Conservation (phyloP, 2,797 vertebrate genomes). For the Botia kubotai region DNA sequence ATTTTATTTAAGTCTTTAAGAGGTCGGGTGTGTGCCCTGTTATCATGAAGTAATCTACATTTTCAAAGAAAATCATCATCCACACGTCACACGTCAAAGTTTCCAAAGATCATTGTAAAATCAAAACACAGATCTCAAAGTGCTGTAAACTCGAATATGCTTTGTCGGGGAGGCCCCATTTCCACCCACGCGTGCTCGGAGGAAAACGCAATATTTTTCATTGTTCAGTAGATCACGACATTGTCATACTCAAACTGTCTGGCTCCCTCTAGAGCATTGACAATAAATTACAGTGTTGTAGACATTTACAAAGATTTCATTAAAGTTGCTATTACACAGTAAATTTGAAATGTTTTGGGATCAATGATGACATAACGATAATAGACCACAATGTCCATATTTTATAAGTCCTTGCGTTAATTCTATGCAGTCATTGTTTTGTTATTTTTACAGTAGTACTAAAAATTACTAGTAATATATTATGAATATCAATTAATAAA, state of each 20-base stretch:
- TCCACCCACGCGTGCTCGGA: conserved; percentile 37
- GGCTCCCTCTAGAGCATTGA: conserved; percentile 49
- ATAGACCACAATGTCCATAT: too few relatives aligned
- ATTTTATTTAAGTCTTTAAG: not conserved
- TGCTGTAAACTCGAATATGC: conserved; percentile 12
- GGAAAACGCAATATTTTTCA: conserved; percentile 13
- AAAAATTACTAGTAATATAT: not conserved
- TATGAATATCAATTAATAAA: too few relatives aligned
- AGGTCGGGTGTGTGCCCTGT: not conserved
- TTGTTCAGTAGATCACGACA: too few relatives aligned
- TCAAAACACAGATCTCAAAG: conserved; percentile 33
- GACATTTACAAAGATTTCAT: not conserved
- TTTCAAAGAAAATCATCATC: conserved; percentile 50
- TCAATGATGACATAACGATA: not conserved
- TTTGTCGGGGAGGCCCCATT: conserved; percentile 50
- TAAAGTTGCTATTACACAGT: too few relatives aligned
- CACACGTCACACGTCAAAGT: conserved; percentile 47
- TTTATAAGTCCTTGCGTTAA: too few relatives aligned
- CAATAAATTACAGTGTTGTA: not conserved
- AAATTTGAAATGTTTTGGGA: too few relatives aligned
- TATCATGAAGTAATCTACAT: conserved; percentile 45
- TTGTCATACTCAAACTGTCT: not conserved
- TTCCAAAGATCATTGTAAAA: conserved; percentile 41
- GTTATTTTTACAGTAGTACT: not conserved
- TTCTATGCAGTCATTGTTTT: not conserved